Evolutionary conservation across 1,140 invertebrate genomes (phyloP), one percentile per base, ranked within the genome.

Genomic region (Tetramorium alpestre): DNA sequence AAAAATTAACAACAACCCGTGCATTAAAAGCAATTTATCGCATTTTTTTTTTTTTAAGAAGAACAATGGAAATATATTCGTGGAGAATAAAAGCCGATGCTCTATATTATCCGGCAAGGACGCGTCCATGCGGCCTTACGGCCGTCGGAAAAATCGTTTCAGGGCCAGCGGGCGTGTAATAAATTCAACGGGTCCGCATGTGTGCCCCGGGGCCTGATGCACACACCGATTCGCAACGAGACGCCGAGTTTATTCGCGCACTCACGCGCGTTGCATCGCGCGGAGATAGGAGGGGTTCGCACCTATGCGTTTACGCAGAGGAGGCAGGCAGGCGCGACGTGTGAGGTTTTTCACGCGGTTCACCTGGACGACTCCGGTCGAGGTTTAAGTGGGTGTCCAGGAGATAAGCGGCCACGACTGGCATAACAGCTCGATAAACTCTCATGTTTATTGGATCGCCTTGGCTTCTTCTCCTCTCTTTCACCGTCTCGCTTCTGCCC

Each of bases 391-490:
- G 94, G 93, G 93, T 94, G 94, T 95, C 91, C 94, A 86, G 75
- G 91, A 94, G 93, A 94, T 94, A 94, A 94, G 94, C 91, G 89
- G 60, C 89, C 85, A 87, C 88, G 91, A 90, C 92, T 91, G 91
- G 93, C 91, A 93, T 93, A 93, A 94, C 92, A 92, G 93, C 93
- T 92, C 93, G 94, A 94, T 95, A 94, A 95, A 95, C 92, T 92
- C 90, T 86, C 90, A 87, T 94, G 92, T 94, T 95, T 94, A 94
- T 94, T 93, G 91, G 91, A 94, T 93, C 93, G 92, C 88, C 86
- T 77, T 47, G 51, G 51, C 56, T 62, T 41, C 75, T 81, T 82
- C 78, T 47, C 47, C 51, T 80, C 82, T 78, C 54, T 62, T 47
- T 82, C 54, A 28, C 44, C 18, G 56, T 28, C 85, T 65, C 16